A percentile compares a stretch with the other conserved stretches of the same genome.
phyloP scores from a whole-genome alignment of 2,888 invertebrate genomes.

The Platycnemis pennipes region DNA sequence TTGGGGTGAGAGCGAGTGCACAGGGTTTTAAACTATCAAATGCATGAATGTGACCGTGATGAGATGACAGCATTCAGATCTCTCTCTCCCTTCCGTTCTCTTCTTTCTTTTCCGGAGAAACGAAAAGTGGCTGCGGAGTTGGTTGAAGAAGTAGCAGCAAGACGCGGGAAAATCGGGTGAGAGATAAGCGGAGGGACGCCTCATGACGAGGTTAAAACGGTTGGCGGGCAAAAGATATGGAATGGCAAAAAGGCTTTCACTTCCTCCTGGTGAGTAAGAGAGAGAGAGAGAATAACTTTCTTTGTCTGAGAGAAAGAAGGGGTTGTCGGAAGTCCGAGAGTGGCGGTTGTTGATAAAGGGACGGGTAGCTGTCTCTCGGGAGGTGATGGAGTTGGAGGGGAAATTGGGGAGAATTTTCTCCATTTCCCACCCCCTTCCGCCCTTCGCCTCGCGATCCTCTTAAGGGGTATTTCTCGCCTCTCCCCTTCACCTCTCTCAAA shows the following conservation, averaged over 20 bases:
- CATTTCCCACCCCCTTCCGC: neutral
- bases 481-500: neutral
- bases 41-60: too few species aligned
- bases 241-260: constrained; percentile 47
- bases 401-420: constrained; percentile 44
- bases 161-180: neutral
- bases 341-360: constrained; percentile 5
- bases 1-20: too few species aligned
- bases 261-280: neutral
- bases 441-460: neutral
- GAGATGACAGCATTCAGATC: neutral
- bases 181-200: constrained; percentile 17
- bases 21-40: too few species aligned
- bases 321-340: constrained; percentile 62
- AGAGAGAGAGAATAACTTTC: constrained; percentile 50
- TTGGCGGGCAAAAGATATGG: constrained; percentile 59
- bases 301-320: constrained; percentile 24
- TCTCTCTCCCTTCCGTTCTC: neutral
- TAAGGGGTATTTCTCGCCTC: too few species aligned
- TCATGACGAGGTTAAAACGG: constrained; percentile 56
- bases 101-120: neutral
- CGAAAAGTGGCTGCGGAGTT: neutral
- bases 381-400: constrained; percentile 60
- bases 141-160: neutral
- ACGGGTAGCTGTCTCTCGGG: neutral